Conservation (phyloP, 2,113 vertebrate species). For the Notothenia rossii region DNA sequence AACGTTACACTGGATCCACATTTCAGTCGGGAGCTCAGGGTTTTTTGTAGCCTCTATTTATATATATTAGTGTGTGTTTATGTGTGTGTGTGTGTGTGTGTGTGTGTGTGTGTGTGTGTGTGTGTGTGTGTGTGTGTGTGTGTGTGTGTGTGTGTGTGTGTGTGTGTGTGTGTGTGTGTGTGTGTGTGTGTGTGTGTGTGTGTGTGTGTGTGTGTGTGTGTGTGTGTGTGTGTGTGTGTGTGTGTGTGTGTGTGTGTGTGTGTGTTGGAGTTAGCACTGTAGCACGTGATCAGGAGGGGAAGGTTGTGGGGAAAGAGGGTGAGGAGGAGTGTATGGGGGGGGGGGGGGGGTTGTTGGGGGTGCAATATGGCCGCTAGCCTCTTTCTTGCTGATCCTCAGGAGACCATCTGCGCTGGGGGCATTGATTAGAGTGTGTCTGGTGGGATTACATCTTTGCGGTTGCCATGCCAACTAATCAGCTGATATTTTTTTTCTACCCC, state of each 20-base stretch:
- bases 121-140: constrained; percentile 84
- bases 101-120: constrained; percentile 85
- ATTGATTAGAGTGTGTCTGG: constrained; percentile 99
- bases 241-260: constrained; percentile 60
- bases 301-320: constrained; percentile 31
- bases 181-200: no score
- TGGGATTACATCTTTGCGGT: constrained; percentile 99
- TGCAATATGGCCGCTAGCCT: constrained; percentile 91
- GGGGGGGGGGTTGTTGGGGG: constrained; percentile 22
- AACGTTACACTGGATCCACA: constrained; percentile 19
- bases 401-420: constrained; percentile 99
- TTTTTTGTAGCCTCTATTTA: constrained; percentile 41
- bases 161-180: constrained; percentile 73
- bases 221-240: no score
- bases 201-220: no score
- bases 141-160: constrained; percentile 73
- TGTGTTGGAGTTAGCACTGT: constrained; percentile 77
- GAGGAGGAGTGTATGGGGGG: neutral
- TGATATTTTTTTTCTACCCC: constrained; percentile 92
- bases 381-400: constrained; percentile 99
- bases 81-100: constrained; percentile 83
- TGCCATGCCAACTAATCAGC: constrained; percentile 99
- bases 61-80: constrained; percentile 78
- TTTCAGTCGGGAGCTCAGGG: constrained; percentile 25
- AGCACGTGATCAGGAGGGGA: constrained; percentile 82